Evolutionary conservation across 2,113 vertebrate species (phyloP), one percentile per base, ranked within the genome.

Genomic region (Charadrius vociferus): DNA sequence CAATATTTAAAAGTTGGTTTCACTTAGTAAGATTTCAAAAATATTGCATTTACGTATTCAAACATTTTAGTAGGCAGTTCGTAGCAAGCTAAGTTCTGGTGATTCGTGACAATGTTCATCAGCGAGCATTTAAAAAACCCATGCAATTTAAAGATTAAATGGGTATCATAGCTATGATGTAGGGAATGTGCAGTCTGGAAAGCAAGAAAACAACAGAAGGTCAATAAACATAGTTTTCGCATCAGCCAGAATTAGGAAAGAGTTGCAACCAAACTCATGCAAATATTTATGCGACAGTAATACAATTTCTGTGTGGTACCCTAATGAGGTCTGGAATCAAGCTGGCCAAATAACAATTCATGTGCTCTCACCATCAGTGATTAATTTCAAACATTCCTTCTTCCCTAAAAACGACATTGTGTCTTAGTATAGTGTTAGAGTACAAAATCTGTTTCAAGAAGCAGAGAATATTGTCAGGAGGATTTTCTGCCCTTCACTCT

Each of bases 121-220:
- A 81, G 16, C 78, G 17, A 62, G 14, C 11, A 71, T 3, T 11
- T 77, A 14, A 88, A 93, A 79, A 81, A 37, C 13, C 9, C 7
- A 14, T 29, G 11, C 21, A 74, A 62, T 70, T 88, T 67, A 27
- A 86, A 75, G 45, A 63, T 59, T 83, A 59, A 92, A 92, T 43
- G 45, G 29, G 22, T 67, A 68, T 9, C 10, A 15, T 18, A 86
- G 53, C 32, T 88, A 37, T 77, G 68, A 87, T 74, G 87, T 34
- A 71, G 12, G 21, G 26, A 89, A 67, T 55, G 74, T 22, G 34
- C 24, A 43, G 34, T 83, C 80, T 92, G 37, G 63, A 83, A 86
- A 88, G 50, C 23, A 90, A 58, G 22, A 59, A 90, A 88, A 90
- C 68, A 95, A 47, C 55, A 96, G 88, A 92, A 90, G 73, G 77